These are phyloP conservation scores for Tetragonula clypearis DNA, from an alignment of 1,140 invertebrate genomes.

Conservation along the genomic window DNA sequence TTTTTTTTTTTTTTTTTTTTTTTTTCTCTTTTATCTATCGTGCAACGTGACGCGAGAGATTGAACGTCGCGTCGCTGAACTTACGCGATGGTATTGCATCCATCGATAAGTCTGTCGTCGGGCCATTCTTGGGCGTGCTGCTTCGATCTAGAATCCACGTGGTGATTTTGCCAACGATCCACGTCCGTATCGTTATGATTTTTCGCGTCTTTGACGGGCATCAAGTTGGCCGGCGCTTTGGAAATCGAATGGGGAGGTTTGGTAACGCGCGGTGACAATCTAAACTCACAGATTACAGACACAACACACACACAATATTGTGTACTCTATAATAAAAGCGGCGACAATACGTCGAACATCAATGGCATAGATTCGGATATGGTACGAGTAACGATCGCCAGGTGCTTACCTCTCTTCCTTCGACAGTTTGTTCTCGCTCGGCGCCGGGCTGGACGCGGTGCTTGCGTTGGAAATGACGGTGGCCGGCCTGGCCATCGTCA, in stretches of 20 bases:
- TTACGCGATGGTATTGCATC: slow-evolving; percentile 71
- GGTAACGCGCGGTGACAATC: slow-evolving; percentile 81
- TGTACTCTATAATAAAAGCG: not conserved
- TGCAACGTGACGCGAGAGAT: not conserved
- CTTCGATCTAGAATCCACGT: slow-evolving; percentile 70
- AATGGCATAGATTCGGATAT: not conserved
- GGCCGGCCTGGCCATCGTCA: slow-evolving; percentile 87
- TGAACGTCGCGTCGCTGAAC: slow-evolving; percentile 40
- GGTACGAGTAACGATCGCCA: not conserved
- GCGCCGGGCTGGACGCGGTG: slow-evolving; percentile 84
- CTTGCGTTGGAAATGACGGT: slow-evolving; percentile 87
- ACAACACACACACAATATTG: not conserved
- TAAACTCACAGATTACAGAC: slow-evolving; percentile 59
- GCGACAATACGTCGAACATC: not conserved
- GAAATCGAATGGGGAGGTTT: slow-evolving; percentile 76
- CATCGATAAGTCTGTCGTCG: slow-evolving; percentile 72
- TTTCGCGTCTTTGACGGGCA: slow-evolving; percentile 72
- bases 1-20: no score
- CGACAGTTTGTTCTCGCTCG: slow-evolving; percentile 83
- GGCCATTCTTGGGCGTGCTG: slow-evolving; percentile 74
- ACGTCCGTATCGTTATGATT: slow-evolving; percentile 69
- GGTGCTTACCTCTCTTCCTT: slow-evolving; percentile 84
- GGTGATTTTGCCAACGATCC: slow-evolving; percentile 74
- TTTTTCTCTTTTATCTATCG: not conserved
- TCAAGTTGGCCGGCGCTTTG: slow-evolving; percentile 69